These are phyloP conservation scores for Diabrotica balteata DNA, from an alignment of 2,888 invertebrate genomes.

Conservation along the genomic window DNA sequence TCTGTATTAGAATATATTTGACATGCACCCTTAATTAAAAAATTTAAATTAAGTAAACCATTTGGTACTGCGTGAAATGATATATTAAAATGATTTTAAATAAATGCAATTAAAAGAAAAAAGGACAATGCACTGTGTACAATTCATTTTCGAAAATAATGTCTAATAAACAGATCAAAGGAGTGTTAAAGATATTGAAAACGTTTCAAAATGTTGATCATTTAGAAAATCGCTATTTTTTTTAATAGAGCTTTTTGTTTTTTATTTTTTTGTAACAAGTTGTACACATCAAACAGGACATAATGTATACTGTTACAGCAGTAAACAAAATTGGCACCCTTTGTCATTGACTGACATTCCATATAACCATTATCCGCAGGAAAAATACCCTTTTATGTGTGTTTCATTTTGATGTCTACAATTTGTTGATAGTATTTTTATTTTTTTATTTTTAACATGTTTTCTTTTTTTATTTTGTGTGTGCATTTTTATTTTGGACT, in stretches of 20 bases:
- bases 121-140: no score
- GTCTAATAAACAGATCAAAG: no score
- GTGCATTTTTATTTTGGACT: background rate
- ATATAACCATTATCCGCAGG: slow-evolving; percentile 20
- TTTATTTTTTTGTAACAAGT: slow-evolving; percentile 26
- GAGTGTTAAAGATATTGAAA: no score
- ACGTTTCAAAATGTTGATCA: no score
- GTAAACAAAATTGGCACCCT: slow-evolving; percentile 18
- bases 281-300: slow-evolving; percentile 31
- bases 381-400: slow-evolving; percentile 31
- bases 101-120: no score
- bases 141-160: no score
- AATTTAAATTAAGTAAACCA: no score
- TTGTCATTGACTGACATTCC: slow-evolving; percentile 5
- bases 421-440: slow-evolving; percentile 20
- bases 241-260: slow-evolving; percentile 4
- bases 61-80: no score
- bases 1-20: no score
- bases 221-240: background rate
- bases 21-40: no score
- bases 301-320: slow-evolving; percentile 11
- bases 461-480: background rate
- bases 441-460: slow-evolving; percentile 6
- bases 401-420: slow-evolving; percentile 31
- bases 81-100: no score